Base-by-base conservation (phyloP, 1,140 invertebrate genomes). In the Araneus ventricosus region DNA sequence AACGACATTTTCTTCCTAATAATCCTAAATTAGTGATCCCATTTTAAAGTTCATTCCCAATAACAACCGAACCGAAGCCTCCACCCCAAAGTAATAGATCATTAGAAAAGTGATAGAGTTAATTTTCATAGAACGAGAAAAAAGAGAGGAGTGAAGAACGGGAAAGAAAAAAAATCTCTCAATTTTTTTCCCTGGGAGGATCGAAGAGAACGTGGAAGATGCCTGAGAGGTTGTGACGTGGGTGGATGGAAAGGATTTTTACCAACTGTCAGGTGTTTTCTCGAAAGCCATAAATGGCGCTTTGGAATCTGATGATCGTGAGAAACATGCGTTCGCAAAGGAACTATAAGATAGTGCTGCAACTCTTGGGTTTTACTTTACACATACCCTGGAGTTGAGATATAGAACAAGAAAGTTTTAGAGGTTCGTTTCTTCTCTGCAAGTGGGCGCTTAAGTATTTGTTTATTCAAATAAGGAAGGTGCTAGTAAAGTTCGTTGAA, bases 191-290 rank as follows among this genome's bases (percentile, higher is more conserved):
- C 22, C 70, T 34, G 5, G 7, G 24, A 30, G 88, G 22, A 79
- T 70, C 39, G 30, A 24, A 79, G 88, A 45, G 61, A 86, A 30
- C 20, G 45, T 37, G 30, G 52, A 37, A 52, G 10, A 57, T 27
- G 7, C 6, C 22, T 27, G 24, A 17, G 63, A 45, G 86, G 61
- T 4, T 22, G 59, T 20, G 5, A 27, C 0, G 17, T 17, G 45
- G 88, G 88, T 27, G 39, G 89, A 61, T 61, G 89, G 63, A 82
- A 90, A 90, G 63, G 89, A 79, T 84, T 90, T 90, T 90, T 90
- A 90, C 84, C 89, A 79, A 90, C 84, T 90, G 84, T 90, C 89
- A 90, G 89, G 89, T 84, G 70, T 79, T 90, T 67, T n/a, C n/a
- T 52, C 79, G 89, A 90, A 90, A 90, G 79, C 75, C 24, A 84